Evolutionary conservation across 2,113 vertebrate species (phyloP), one percentile per base, ranked within the genome.

Genomic region (Gobius niger): DNA sequence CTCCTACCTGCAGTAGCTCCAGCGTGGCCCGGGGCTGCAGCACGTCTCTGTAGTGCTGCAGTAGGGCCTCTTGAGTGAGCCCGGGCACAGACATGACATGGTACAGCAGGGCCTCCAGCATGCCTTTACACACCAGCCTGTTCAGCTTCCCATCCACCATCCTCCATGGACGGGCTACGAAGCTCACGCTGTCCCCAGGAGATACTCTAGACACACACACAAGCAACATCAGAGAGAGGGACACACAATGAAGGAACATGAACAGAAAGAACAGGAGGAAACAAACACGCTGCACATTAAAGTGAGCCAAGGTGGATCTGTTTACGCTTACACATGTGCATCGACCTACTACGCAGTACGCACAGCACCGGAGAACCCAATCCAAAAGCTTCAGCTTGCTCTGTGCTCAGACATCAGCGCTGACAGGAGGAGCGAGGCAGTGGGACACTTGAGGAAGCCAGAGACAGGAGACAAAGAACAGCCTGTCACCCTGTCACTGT

Each of bases 121-220:
- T 97, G 7, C 96, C 96, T 69, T 99, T 99, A 67, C 95, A 96
- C 88, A 97, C 96, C 0, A 93, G 90, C 9, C 84, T 84, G 80
- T 99, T 99, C 80, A 99, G 80, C 0, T 80, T 93, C 11, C 98
- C 94, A 0, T 99, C 97, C 70, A 98, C 96, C 0, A 95, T 87
- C 41, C 98, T 92, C 98, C 98, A 99, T 0, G 98, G 98, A 5
- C 97, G 95, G 80, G 95, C 92, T 0, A 98, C 18, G 82, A 98
- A 99, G 44, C 90, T 91, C 70, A 94, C 6, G 0, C 16, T 73
- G 0, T 68, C 76, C 2, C 84, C 84, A 75, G 0, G n/a, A 1
- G 53, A 7, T 7, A 15, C 57, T 42, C 57, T 60, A 34, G 34
- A n/a, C 40, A 7, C 12, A 59, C 34, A 59, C 34, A 59, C 1